Evolutionary conservation across 2,888 invertebrate species (phyloP).

Genomic region (Muschampia staudingeri): DNA sequence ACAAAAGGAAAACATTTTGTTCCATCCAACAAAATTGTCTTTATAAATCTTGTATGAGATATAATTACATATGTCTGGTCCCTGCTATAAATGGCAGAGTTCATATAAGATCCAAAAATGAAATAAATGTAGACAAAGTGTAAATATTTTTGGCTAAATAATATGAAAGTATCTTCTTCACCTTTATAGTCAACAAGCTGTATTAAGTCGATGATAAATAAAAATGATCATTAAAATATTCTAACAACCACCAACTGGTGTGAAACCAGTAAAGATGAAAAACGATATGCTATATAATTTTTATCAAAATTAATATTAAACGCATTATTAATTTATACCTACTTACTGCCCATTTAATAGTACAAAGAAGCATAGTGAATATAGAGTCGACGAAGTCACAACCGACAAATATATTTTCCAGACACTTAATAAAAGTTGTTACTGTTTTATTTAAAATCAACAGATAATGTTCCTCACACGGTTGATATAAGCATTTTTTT

Average conservation of each 20-base stretch:
- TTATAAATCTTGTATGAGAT: not conserved
- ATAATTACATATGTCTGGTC: not conserved
- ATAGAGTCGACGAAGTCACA: too few species aligned
- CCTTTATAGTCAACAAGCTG: not conserved
- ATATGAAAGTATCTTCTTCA: slow-evolving; percentile 31
- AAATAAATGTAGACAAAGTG: not conserved
- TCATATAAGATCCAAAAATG: slow-evolving; percentile 10
- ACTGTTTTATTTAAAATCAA: too few species aligned
- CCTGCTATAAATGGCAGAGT: not conserved
- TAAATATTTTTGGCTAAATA: slow-evolving; percentile 27
- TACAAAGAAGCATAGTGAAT: too few species aligned
- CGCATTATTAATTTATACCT: slow-evolving; percentile 24
- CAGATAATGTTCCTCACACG: too few species aligned
- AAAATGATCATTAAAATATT: slow-evolving; percentile 28
- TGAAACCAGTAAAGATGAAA: slow-evolving; percentile 44
- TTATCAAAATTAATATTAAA: slow-evolving; percentile 2
- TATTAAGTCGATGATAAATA: slow-evolving; percentile 10
- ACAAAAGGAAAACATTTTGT: not conserved
- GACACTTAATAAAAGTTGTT: too few species aligned
- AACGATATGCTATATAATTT: slow-evolving; percentile 25
- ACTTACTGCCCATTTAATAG: not conserved
- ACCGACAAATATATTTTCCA: too few species aligned
- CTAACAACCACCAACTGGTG: slow-evolving; percentile 21
- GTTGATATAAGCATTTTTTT: too few species aligned
- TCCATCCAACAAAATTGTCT: not conserved